phyloP scores from a whole-genome alignment of 2,888 invertebrate species.

The Eristalis arbustorum region DNA sequence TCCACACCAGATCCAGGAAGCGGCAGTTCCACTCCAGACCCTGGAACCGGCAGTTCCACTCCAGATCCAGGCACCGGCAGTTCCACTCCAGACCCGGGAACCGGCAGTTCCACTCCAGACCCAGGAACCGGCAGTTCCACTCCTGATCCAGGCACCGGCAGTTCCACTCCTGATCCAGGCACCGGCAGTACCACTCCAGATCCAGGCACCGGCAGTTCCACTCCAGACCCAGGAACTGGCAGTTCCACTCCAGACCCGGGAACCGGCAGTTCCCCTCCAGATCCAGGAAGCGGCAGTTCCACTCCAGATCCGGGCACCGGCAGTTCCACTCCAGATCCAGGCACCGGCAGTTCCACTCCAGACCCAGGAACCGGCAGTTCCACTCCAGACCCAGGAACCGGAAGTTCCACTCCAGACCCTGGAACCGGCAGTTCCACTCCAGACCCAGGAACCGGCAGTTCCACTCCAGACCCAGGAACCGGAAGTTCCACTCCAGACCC shows the following conservation, averaged over 20 bases:
- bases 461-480: background rate
- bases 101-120: background rate
- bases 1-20: background rate
- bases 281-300: background rate
- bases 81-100: background rate
- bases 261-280: background rate
- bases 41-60: background rate
- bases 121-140: background rate
- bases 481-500: background rate
- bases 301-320: background rate
- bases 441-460: background rate
- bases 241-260: background rate
- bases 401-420: background rate
- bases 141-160: background rate
- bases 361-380: background rate
- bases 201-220: background rate
- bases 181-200: background rate
- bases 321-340: background rate
- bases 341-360: background rate
- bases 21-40: background rate
- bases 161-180: background rate
- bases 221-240: background rate
- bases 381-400: no score
- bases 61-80: background rate
- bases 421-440: no score